Evolutionary conservation across 2,113 vertebrate genomes (phyloP), one percentile per base, ranked within the genome.

Genomic region (Thinocorus orbignyianus): DNA sequence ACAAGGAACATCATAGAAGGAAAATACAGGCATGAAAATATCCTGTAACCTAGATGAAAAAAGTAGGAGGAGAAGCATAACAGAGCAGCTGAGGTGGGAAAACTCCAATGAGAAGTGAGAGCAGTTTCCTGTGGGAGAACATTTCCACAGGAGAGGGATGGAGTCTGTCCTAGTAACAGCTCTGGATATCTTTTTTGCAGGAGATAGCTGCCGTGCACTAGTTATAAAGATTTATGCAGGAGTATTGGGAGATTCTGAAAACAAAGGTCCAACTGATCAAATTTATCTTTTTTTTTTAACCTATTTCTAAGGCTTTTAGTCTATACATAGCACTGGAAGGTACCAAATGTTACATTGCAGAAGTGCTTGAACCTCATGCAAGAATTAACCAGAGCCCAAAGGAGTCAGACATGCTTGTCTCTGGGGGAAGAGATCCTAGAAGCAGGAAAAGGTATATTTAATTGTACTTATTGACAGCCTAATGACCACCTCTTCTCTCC

Each of bases 341-440:
- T 23, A 7, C 8, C 6, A 42, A 37, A 5, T 1, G 13, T 46
- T 66, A 26, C 3, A 0, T 4, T 33, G 23, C 39, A 49, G 51
- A 49, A 37, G 18, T 46, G 33, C 24, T 69, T 64, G 72, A 52
- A 41, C 12, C 28, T 64, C 44, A 39, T 0, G 1, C 42, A 35
- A 52, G 64, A 49, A 25, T 49, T 9, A 68, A 3, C 12, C 52
- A 57, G 48, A 73, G 31, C 19, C 48, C 31, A 19, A 15, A 57
- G 52, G 28, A 62, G 42, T 60, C 48, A 33, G 17, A 28, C 3
- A 30, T 17, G 13, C 15, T 86, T 72, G 13, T 30, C 26, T 54
- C 26, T 51, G 37, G 20, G 24, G 25, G 19, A 68, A 33, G 54
- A 69, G 42, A 48, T 11, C 14, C 10, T 37, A 51, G 41, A 60